phyloP scores from a whole-genome alignment of 2,113 vertebrate genomes.

The Ifrita kowaldi region DNA sequence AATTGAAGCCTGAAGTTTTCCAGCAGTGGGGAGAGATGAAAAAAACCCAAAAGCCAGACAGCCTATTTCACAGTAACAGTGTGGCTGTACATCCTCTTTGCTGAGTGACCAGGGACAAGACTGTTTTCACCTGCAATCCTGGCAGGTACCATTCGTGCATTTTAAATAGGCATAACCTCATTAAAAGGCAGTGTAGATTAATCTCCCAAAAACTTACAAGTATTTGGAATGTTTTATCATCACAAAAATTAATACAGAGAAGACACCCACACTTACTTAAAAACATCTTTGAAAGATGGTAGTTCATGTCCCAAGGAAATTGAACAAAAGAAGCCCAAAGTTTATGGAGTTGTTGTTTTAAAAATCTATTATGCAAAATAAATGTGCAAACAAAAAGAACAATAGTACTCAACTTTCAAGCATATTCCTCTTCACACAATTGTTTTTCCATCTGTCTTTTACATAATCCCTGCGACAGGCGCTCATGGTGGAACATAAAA shows the following conservation, averaged over 20 bases:
- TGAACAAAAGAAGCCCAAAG: background rate
- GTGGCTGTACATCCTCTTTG: accelerated
- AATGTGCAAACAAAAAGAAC: background rate
- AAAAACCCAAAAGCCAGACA: background rate
- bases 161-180: background rate
- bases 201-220: background rate
- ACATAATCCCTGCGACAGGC: background rate
- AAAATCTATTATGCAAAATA: background rate
- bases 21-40: background rate
- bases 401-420: background rate
- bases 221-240: background rate
- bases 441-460: conserved; percentile 32
- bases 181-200: background rate
- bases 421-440: background rate
- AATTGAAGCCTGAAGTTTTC: background rate
- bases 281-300: background rate
- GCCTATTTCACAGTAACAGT: background rate
- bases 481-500: background rate
- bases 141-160: background rate
- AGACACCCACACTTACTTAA: background rate
- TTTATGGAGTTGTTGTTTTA: background rate
- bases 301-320: background rate
- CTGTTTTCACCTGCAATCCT: background rate
- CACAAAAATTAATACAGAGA: background rate
- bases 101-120: background rate